Conservation (phyloP, 2,797 vertebrate species). For the Eptatretus atami region DNA sequence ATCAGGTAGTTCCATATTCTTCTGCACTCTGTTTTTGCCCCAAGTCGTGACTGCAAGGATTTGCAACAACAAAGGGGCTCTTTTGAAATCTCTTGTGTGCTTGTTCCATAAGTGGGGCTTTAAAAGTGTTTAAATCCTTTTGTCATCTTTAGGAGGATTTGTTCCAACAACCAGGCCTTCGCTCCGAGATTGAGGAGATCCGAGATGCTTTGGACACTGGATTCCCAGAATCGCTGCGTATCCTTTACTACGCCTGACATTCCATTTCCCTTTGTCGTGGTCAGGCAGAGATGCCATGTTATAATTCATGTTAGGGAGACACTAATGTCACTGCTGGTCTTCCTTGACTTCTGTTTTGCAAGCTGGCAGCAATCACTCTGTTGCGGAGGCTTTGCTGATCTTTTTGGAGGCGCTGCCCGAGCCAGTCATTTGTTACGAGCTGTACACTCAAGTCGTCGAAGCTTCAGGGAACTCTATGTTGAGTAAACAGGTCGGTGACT, state of each 20-base stretch:
- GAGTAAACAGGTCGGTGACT: conserved; percentile 33
- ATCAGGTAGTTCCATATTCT: conserved; percentile 25
- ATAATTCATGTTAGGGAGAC: background rate
- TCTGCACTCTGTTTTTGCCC: too few relatives aligned
- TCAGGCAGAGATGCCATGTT: background rate
- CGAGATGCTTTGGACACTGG: conserved; percentile 1
- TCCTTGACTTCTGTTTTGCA: conserved; percentile 6
- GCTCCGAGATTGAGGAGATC: conserved; percentile 3
- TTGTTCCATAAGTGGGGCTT: too few relatives aligned
- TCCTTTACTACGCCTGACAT: background rate
- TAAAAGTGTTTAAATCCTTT: too few relatives aligned
- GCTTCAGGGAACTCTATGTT: conserved; percentile 16
- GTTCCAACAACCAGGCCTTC: conserved; percentile 1
- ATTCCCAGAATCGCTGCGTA: conserved; percentile 1
- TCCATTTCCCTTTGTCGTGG: background rate
- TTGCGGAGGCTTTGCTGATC: conserved; percentile 64
- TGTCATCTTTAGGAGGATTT: background rate
- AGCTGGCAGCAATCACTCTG: conserved; percentile 72
- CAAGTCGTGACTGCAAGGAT: too few relatives aligned
- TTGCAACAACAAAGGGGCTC: too few relatives aligned
- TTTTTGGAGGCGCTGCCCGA: conserved; percentile 79
- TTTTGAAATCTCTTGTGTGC: too few relatives aligned
- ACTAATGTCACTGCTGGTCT: background rate
- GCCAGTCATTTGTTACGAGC: conserved; percentile 36
- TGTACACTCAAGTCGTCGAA: conserved; percentile 28